These are phyloP conservation scores for Pampusana beccarii DNA, from an alignment of 2,113 vertebrate genomes.

Conservation along the genomic window DNA sequence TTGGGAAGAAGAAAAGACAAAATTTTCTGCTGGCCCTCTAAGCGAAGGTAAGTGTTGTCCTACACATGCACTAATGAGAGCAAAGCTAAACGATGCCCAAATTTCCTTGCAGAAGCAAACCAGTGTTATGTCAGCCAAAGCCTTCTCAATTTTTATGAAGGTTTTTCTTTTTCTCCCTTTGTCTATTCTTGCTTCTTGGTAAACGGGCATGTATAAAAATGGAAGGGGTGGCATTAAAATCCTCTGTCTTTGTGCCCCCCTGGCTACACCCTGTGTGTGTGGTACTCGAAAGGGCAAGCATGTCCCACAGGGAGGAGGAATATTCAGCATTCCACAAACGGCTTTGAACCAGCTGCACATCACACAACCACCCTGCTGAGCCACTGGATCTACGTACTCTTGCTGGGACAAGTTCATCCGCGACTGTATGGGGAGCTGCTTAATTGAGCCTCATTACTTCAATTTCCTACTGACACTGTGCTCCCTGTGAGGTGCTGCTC, in stretches of 20 bases:
- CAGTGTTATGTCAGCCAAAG: neutral
- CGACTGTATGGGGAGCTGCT: slow-evolving; percentile 36
- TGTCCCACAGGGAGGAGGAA: slow-evolving; percentile 60
- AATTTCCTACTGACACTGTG: slow-evolving; percentile 42
- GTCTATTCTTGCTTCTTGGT: neutral
- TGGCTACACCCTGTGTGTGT: neutral
- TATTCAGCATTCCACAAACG: neutral
- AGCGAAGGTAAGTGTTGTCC: neutral
- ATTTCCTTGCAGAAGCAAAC: neutral
- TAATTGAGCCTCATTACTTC: slow-evolving; percentile 66
- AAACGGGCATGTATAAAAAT: neutral
- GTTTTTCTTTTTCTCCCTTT: neutral
- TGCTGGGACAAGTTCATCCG: slow-evolving; percentile 56
- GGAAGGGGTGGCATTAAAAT: neutral
- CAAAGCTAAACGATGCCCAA: neutral
- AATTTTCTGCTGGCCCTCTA: neutral
- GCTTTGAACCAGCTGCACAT: slow-evolving; percentile 61
- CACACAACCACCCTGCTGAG: slow-evolving; percentile 51
- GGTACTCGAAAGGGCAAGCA: slow-evolving; percentile 46
- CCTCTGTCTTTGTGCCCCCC: neutral
- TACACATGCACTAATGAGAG: neutral
- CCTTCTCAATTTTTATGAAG: neutral
- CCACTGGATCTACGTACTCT: slow-evolving; percentile 35
- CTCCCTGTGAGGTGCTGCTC: slow-evolving; percentile 21
- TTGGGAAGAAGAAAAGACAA: neutral